These are phyloP conservation scores for Geodia barretti DNA, from an alignment of 37 sponge, comb jelly and placozoan species.

Conservation along the genomic window DNA sequence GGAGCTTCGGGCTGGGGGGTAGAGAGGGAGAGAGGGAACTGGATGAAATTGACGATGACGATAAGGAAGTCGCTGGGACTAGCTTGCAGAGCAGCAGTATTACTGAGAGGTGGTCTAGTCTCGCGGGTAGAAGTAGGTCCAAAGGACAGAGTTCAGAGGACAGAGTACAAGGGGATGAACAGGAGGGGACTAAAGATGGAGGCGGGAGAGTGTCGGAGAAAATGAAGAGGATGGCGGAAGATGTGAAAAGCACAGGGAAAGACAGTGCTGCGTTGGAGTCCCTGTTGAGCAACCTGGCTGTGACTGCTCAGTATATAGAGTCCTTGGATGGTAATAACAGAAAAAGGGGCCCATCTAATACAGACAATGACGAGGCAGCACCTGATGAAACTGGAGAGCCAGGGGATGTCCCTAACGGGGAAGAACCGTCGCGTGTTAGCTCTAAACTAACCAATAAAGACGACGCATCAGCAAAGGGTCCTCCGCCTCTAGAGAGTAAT, in stretches of 20 bases:
- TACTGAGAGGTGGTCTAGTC: not conserved
- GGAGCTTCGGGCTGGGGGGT: not conserved
- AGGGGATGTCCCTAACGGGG: not conserved
- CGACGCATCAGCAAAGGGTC: not conserved
- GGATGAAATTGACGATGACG: not conserved
- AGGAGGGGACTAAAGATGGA: not conserved
- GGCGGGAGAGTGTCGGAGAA: not conserved
- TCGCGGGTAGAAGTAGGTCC: not conserved
- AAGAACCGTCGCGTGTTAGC: too few relatives aligned
- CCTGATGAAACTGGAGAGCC: not conserved
- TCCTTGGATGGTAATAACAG: not conserved
- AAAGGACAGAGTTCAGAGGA: not conserved
- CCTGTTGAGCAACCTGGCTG: not conserved
- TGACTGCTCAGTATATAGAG: not conserved
- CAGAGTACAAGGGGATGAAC: not conserved
- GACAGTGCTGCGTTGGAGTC: not conserved
- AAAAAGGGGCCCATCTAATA: not conserved
- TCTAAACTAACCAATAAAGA: not conserved
- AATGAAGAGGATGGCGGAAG: not conserved
- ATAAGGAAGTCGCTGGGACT: not conserved
- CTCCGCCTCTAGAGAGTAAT: not conserved
- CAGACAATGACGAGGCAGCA: not conserved
- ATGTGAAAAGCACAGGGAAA: not conserved
- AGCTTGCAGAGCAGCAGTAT: not conserved
- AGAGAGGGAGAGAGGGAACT: not conserved